Evolutionary conservation across 1,140 invertebrate genomes (phyloP), one percentile per base, ranked within the genome.

Genomic region (Teleopsis dalmanni): DNA sequence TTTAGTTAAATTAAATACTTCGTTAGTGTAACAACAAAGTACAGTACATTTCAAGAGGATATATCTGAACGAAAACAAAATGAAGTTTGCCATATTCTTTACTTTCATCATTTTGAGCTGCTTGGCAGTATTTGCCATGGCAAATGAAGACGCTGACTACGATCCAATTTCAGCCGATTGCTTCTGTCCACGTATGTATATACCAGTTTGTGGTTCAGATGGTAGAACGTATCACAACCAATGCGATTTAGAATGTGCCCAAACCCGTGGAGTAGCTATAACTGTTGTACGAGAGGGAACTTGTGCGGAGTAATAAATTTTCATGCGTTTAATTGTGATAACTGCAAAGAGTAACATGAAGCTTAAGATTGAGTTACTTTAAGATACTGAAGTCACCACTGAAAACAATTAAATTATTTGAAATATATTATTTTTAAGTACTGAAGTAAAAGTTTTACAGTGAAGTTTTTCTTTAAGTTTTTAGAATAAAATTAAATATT

Each of bases 1-100:
- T n/a, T n/a, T n/a, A n/a, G n/a, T n/a, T n/a, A n/a, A n/a, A n/a
- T n/a, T n/a, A n/a, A n/a, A n/a, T n/a, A n/a, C n/a, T n/a, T n/a
- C n/a, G n/a, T n/a, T n/a, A n/a, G n/a, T n/a, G n/a, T n/a, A n/a
- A n/a, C n/a, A n/a, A n/a, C n/a, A n/a, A n/a, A n/a, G n/a, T n/a
- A n/a, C n/a, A n/a, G n/a, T n/a, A n/a, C n/a, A n/a, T n/a, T n/a
- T n/a, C n/a, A n/a, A n/a, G n/a, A n/a, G n/a, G n/a, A n/a, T n/a
- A n/a, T n/a, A n/a, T n/a, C n/a, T n/a, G n/a, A n/a, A n/a, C n/a
- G n/a, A n/a, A n/a, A n/a, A n/a, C 41, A 43, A 43, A 43, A 43
- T 43, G 41, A 16, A 29, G 16, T 16, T 43, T 43, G 27, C 41
- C 27, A 13, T 31, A 14, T 29, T 29, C 16, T 43, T 31, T 43